Conservation (phyloP, 2,888 invertebrate species). For the Spialia ferax region DNA sequence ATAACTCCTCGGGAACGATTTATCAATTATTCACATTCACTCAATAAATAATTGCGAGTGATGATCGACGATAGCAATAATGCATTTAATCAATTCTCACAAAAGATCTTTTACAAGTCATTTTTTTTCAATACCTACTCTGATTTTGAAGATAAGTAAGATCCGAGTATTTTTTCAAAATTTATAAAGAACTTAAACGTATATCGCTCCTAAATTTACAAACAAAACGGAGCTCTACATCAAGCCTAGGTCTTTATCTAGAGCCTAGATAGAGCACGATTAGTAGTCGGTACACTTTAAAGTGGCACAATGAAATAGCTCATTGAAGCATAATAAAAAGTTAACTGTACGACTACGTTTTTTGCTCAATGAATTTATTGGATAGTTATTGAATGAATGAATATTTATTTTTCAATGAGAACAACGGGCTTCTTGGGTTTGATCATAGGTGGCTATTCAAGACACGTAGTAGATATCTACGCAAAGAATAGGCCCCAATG, state of each 20-base stretch:
- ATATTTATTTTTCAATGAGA: conserved; percentile 14
- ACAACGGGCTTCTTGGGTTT: not conserved
- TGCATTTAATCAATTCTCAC: no score
- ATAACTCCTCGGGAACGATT: no score
- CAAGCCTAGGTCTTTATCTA: no score
- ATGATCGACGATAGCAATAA: no score
- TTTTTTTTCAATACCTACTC: no score
- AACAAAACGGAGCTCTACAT: not conserved
- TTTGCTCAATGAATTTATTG: conserved; percentile 24
- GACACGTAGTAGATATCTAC: conserved; percentile 2
- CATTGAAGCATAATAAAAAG: conserved; percentile 12
- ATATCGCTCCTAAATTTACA: no score
- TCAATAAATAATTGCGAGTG: no score
- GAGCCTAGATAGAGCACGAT: not conserved
- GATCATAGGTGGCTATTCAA: not conserved
- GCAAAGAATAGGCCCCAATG: not conserved
- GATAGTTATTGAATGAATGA: conserved; percentile 24
- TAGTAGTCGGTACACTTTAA: not conserved
- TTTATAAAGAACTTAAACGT: no score
- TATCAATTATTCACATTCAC: no score
- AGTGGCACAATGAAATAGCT: conserved; percentile 3
- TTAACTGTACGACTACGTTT: conserved; percentile 24
- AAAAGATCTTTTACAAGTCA: no score
- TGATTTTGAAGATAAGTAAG: no score
- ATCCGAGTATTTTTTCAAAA: no score